phyloP scores from a whole-genome alignment of 2,888 invertebrate species.

The Pheosia tremula region DNA sequence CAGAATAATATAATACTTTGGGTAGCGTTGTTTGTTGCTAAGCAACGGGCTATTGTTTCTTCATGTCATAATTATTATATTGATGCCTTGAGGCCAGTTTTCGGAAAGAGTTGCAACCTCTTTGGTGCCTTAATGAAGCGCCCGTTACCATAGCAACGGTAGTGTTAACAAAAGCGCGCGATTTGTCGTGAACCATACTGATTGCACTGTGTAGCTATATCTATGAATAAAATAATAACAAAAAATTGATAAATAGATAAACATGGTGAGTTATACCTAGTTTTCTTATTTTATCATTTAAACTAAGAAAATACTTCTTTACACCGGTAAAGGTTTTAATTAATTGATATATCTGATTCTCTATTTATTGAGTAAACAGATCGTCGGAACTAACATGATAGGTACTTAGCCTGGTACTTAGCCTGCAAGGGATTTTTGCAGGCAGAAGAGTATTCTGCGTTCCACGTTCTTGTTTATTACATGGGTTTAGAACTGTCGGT shows the following conservation, averaged over 20 bases:
- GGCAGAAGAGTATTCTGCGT: no score
- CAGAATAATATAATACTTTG: conserved; percentile 5
- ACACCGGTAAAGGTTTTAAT: no score
- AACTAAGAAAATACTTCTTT: no score
- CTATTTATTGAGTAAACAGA: no score
- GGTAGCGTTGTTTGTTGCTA: conserved; percentile 42
- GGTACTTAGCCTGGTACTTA: no score
- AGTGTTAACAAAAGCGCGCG: conserved; percentile 44
- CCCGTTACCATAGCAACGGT: conserved; percentile 46
- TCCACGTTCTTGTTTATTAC: no score
- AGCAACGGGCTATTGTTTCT: conserved; percentile 34
- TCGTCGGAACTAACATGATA: no score
- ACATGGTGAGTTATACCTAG: neutral
- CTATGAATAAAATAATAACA: no score
- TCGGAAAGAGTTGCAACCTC: conserved; percentile 17
- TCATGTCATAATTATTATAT: conserved; percentile 8
- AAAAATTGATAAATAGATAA: neutral
- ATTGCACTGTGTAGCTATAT: neutral
- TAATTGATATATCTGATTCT: no score
- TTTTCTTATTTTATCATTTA: no score
- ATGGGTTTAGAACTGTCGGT: no score
- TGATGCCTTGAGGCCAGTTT: conserved; percentile 14
- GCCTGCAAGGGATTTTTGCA: no score
- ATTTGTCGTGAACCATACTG: neutral
- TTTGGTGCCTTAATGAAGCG: conserved; percentile 13